phyloP scores from a whole-genome alignment of 2,113 vertebrate species.

The Parus major region DNA sequence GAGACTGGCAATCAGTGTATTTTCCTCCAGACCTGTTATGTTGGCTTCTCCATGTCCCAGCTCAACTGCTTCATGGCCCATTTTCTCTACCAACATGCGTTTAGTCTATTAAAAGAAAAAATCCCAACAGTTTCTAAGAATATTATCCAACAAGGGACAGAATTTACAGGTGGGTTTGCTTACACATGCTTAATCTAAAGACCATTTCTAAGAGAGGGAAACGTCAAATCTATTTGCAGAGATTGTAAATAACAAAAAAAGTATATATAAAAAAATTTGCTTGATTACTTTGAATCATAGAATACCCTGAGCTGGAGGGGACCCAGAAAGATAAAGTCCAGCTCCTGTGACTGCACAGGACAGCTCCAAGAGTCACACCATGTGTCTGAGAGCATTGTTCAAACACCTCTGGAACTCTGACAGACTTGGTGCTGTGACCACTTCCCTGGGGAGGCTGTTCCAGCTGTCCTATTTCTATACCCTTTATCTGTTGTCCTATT shows the following conservation, averaged over 20 bases:
- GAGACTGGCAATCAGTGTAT: slow-evolving; percentile 92
- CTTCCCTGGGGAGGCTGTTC: not conserved
- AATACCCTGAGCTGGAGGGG: not conserved
- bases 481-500: not conserved
- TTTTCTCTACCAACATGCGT: slow-evolving; percentile 96
- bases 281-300: not conserved
- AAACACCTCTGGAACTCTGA: not conserved
- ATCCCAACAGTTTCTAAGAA: not conserved
- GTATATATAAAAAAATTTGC: not conserved
- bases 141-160: not conserved
- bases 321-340: not conserved
- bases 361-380: not conserved
- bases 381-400: not conserved
- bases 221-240: not conserved
- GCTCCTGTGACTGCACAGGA: not conserved
- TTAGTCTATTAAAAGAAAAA: slow-evolving; percentile 82
- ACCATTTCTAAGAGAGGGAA: not conserved
- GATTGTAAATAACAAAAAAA: not conserved
- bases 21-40: slow-evolving; percentile 94
- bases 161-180: not conserved
- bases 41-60: slow-evolving; percentile 92
- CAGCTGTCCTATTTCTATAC: not conserved
- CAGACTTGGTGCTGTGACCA: not conserved
- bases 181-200: not conserved
- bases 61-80: slow-evolving; percentile 93